Evolutionary conservation across 2,113 vertebrate genomes (phyloP), one percentile per base, ranked within the genome.

Genomic region (Bos indicus): DNA sequence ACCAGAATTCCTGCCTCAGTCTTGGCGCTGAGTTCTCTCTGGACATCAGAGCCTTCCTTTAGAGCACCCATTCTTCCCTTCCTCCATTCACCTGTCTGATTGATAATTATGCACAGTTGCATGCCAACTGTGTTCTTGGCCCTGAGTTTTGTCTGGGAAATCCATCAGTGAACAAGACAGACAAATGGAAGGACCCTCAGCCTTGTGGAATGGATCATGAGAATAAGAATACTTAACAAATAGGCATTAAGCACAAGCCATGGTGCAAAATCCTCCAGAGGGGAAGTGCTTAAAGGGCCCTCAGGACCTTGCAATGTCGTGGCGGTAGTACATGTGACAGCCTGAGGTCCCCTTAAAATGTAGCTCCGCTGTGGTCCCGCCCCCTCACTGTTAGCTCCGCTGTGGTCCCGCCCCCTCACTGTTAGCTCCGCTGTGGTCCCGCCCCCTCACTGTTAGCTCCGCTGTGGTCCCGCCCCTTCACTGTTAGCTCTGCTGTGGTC

Each of bases 241-340:
- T 6, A 36, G 2, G 4, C 15, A 26, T n/a, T 25, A 59, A 88
- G 26, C 78, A 25, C 48, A 85, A 88, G 60, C 62, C 33, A 6
- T 12, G 7, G n/a, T 74, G 6, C 25, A 59, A 71, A 81, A 60
- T 33, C 28, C 23, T 36, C 1, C 52, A 48, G 28, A 92, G 26
- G 57, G 8, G 16, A 57, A 30, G 59, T 19, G 13, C 8, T 62
- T 14, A 4, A 40, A 48, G 59, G 51, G 36, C 54, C 54, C 26
- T 6, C 0, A 1, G 16, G 51, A 16, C 26, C 40, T 57, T 3
- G 6, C 11, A 33, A 2, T n/a, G 21, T 46, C 15, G 0, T 43
- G 33, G 30, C 15, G 15, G 6, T 64, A 21, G 14, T 1, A 78
- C 86, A 36, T 4, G 30, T 52, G 25, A 16, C 12, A 7, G 15